These are phyloP conservation scores for Casuarius casuarius DNA, from an alignment of 2,113 vertebrate species.

Conservation along the genomic window DNA sequence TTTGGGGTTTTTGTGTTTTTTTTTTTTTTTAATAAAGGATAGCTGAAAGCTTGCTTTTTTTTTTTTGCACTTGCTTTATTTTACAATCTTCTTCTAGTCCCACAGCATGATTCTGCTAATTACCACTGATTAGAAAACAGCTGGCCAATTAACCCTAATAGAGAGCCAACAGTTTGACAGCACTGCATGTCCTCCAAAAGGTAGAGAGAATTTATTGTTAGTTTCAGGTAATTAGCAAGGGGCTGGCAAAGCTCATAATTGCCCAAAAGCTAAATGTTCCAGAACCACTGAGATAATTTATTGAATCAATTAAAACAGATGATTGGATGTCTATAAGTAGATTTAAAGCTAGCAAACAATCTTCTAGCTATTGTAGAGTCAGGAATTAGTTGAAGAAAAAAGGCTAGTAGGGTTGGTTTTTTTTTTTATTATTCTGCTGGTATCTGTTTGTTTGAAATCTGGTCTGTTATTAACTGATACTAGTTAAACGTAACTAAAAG, in stretches of 20 bases:
- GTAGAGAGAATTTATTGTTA: background rate
- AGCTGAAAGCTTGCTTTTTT: background rate
- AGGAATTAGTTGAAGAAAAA: background rate
- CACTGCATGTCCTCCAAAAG: background rate
- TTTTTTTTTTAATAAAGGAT: background rate
- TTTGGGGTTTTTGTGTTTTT: background rate
- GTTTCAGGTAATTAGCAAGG: slow-evolving; percentile 40
- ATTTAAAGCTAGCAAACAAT: slow-evolving; percentile 27
- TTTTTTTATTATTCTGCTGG: background rate
- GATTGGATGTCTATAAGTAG: background rate
- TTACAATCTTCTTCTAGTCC: background rate
- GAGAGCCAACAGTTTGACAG: background rate
- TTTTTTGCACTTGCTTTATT: background rate
- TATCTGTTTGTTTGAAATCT: background rate
- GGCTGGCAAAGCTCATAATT: background rate
- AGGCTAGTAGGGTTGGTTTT: rapidly evolving
- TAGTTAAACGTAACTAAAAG: background rate
- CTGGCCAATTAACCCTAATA: background rate
- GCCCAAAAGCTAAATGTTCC: background rate
- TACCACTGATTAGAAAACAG: slow-evolving; percentile 15
- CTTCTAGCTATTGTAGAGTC: rapidly evolving
- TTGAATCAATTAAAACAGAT: slow-evolving; percentile 22
- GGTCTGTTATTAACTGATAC: background rate
- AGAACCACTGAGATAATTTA: slow-evolving; percentile 1
- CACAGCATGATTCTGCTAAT: background rate